Conservation (phyloP, 2,797 vertebrate genomes). For the Manis pentadactyla region DNA sequence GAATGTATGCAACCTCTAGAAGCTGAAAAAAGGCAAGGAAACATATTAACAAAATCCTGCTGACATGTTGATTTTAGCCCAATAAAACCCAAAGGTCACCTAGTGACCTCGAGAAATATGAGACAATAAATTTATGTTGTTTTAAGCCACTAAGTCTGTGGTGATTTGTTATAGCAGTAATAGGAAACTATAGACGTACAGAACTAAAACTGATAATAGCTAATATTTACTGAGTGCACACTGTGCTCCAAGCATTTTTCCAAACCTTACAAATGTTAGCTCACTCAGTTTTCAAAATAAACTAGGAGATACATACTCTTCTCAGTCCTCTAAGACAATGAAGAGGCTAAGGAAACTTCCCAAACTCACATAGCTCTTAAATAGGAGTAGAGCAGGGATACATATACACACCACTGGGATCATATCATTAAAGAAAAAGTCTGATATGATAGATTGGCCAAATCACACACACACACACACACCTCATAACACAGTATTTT, state of each 20-base stretch:
- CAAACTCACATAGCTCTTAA: background rate
- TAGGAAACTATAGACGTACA: background rate
- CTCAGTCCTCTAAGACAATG: background rate
- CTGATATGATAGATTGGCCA: background rate
- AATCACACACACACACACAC: background rate
- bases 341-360: background rate
- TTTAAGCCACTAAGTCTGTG: background rate
- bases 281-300: background rate
- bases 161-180: constrained; percentile 30
- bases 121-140: background rate
- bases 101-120: background rate
- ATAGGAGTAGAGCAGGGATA: background rate
- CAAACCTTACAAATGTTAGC: background rate
- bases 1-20: background rate
- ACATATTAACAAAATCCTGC: background rate
- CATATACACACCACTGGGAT: background rate
- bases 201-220: background rate
- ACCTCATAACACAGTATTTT: background rate
- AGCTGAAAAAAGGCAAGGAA: background rate
- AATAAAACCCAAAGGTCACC: background rate
- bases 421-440: background rate
- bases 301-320: background rate
- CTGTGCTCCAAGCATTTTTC: background rate
- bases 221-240: background rate
- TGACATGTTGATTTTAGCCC: background rate